Conservation (phyloP, 2,888 invertebrate species). For the Germaria angustata region DNA sequence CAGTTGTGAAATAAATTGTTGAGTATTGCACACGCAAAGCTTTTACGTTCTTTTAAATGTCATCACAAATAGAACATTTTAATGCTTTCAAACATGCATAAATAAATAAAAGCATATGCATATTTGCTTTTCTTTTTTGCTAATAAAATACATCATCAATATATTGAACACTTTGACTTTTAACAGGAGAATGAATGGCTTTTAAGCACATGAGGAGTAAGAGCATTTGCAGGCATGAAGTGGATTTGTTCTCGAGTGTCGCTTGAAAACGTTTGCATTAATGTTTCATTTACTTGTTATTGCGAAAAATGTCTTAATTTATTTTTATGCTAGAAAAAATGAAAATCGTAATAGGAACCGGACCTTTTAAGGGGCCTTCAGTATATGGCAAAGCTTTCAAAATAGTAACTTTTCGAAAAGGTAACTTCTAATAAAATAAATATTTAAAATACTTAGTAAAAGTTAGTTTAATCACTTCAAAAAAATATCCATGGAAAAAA, state of each 20-base stretch:
- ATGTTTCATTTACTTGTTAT: neutral
- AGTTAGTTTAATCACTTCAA: no score
- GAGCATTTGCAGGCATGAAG: neutral
- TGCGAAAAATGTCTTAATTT: slow-evolving; percentile 8
- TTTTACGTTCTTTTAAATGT: no score
- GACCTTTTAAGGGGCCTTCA: no score
- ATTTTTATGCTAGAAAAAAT: neutral
- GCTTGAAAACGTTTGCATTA: neutral
- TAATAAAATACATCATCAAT: neutral
- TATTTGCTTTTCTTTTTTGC: neutral
- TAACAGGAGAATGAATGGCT: slow-evolving; percentile 1
- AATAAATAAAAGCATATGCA: neutral
- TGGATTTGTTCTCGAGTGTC: neutral
- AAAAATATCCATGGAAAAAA: no score
- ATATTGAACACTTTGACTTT: slow-evolving; percentile 1
- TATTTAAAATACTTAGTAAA: no score
- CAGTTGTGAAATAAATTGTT: no score
- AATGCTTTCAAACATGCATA: neutral
- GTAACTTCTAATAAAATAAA: no score
- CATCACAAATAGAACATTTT: neutral
- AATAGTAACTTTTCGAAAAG: no score
- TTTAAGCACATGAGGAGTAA: neutral
- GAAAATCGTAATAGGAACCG: no score
- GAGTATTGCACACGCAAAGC: no score
- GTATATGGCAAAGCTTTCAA: no score